Evolutionary conservation across 1,140 invertebrate genomes (phyloP), one percentile per base, ranked within the genome.

Genomic region (Calliopsis andreniformis): DNA sequence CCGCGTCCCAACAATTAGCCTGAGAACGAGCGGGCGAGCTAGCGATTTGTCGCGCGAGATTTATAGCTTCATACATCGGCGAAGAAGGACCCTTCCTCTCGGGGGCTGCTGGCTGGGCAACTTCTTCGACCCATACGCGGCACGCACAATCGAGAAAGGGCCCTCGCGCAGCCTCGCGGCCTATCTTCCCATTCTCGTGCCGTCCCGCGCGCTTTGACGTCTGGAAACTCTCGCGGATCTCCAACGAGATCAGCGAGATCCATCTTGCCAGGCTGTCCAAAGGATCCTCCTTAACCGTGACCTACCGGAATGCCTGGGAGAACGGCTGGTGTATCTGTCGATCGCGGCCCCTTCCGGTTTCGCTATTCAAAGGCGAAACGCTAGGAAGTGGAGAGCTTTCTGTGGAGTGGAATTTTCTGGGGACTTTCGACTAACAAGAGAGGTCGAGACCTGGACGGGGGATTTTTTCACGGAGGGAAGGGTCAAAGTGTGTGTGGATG

Each of bases 41-140:
- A 73, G 80, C 83, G 79, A 88, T 88, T 88, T 88, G 87, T 88
- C 87, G 75, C 80, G 58, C 42, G 78, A 85, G 84, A 88, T 88
- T 88, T 88, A 87, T 88, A 78, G 87, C 87, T 88, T 87, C 87
- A 86, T 87, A 85, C 84, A 87, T 78, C 68, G 55, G 18, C 30
- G 35, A 51, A 56, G 64, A 68, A 53, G 70, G 30, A 49, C 53
- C 53, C 71, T 62, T 49, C 55, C 51, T 76, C 30, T 20, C 30
- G 32, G 32, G 51, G 16, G n/a, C 53, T 16, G 45, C 32, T 32
- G 58, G 45, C 42, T 30, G 42, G 42, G n/a, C 10, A 32, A 63
- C 56, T 53, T 18, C 32, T 35, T 43, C 63, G 69, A 68, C 47
- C 76, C 28, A 64, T 68, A 78, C 68, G 45, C 76, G 53, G 55